Evolutionary conservation across 1,140 invertebrate species (phyloP).

Genomic region (Scaptomyza hsui): DNA sequence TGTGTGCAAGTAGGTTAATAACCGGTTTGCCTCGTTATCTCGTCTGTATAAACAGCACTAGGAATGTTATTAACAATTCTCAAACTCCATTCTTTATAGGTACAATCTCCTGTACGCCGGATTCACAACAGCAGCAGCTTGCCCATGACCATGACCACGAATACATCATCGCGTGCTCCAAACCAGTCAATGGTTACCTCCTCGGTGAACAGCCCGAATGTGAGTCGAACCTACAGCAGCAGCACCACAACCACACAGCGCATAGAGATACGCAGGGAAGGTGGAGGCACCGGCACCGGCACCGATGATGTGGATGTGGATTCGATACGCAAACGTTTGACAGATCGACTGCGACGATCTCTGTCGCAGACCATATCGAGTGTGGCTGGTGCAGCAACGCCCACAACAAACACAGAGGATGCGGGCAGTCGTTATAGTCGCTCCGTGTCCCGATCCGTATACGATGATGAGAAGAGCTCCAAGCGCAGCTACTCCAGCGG

Average conservation of each 20-base stretch:
- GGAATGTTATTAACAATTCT: no score
- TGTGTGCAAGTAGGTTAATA: neutral
- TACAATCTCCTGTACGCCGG: slow-evolving; percentile 42
- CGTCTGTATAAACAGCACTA: no score
- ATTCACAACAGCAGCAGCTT: slow-evolving; percentile 49
- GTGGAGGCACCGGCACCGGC: no score
- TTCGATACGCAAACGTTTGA: slow-evolving; percentile 60
- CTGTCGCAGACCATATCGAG: slow-evolving; percentile 70
- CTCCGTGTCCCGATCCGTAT: slow-evolving; percentile 73
- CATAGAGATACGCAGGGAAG: slow-evolving; percentile 61
- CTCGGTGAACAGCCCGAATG: slow-evolving; percentile 65
- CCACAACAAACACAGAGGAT: slow-evolving; percentile 63
- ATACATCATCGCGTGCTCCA: slow-evolving; percentile 65
- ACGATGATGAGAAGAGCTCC: slow-evolving; percentile 74
- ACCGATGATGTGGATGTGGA: slow-evolving; percentile 64
- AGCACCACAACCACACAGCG: slow-evolving; percentile 62
- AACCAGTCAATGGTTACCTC: slow-evolving; percentile 52
- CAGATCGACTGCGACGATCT: slow-evolving; percentile 70
- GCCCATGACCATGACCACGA: slow-evolving; percentile 70
- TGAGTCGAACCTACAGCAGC: slow-evolving; percentile 49
- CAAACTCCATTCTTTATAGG: slow-evolving; percentile 37
- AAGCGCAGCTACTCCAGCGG: slow-evolving; percentile 84
- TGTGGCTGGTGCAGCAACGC: slow-evolving; percentile 34
- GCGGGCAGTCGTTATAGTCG: slow-evolving; percentile 73
- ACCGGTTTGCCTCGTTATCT: no score